phyloP scores from a whole-genome alignment of 2,888 invertebrate species.

The Drosophila buzzatii region DNA sequence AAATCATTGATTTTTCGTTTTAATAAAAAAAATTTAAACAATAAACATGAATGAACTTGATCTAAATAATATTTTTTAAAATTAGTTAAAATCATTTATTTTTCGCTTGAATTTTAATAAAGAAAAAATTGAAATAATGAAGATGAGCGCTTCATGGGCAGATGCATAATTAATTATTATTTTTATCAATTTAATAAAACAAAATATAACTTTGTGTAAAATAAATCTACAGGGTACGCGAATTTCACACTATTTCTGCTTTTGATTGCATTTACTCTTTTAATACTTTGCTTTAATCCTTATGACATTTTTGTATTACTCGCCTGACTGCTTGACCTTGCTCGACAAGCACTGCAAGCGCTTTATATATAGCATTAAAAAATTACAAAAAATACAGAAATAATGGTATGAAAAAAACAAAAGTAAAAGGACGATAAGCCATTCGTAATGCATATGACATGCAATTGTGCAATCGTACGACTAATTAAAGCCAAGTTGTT shows the following conservation, averaged over 20 bases:
- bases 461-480: slow-evolving; percentile 58
- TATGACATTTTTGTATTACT: slow-evolving; percentile 33
- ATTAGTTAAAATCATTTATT: too few relatives aligned
- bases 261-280: slow-evolving; percentile 11
- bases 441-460: slow-evolving; percentile 63
- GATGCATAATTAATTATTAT: background rate
- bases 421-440: slow-evolving; percentile 47
- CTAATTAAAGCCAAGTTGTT: slow-evolving; percentile 63
- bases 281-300: slow-evolving; percentile 12
- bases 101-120: too few relatives aligned
- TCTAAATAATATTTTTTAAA: too few relatives aligned
- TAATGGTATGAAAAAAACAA: background rate
- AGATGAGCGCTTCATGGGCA: too few relatives aligned
- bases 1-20: too few relatives aligned
- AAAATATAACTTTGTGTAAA: too few relatives aligned
- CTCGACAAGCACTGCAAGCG: slow-evolving; percentile 19
- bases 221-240: slow-evolving; percentile 11
- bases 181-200: background rate
- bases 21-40: too few relatives aligned
- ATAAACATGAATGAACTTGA: too few relatives aligned
- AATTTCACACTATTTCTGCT: slow-evolving; percentile 16
- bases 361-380: background rate
- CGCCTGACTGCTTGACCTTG: slow-evolving; percentile 43
- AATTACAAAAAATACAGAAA: slow-evolving; percentile 17
- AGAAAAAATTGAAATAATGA: too few relatives aligned